These are phyloP conservation scores for Pseudotriccus pelzelni DNA, from an alignment of 2,797 vertebrate species.

Conservation along the genomic window DNA sequence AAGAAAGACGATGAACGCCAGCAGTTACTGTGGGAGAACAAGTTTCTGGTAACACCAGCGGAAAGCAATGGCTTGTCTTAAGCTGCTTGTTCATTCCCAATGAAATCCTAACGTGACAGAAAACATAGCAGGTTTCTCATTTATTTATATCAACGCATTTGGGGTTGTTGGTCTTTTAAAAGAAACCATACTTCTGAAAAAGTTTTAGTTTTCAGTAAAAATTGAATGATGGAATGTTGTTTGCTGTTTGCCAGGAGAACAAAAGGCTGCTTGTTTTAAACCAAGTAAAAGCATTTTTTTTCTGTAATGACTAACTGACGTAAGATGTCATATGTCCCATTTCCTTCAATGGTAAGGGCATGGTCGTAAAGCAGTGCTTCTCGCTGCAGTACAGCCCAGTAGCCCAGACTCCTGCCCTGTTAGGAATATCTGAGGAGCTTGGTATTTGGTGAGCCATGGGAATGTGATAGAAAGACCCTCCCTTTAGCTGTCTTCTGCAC, in stretches of 20 bases:
- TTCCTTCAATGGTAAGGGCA: background rate
- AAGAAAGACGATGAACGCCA: background rate
- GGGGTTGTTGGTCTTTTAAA: background rate
- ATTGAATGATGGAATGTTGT: background rate
- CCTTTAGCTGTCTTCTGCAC: background rate
- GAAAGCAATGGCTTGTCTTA: background rate
- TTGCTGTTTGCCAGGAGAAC: background rate
- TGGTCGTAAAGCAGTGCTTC: background rate
- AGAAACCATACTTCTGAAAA: background rate
- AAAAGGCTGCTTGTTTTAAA: background rate
- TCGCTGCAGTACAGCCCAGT: accelerated
- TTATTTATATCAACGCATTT: background rate
- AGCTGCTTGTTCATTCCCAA: accelerated
- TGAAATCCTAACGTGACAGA: accelerated
- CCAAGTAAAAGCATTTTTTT: background rate
- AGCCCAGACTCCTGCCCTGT: accelerated
- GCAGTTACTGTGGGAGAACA: accelerated
- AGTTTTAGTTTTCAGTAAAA: background rate
- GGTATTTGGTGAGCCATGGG: background rate
- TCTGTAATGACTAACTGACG: background rate
- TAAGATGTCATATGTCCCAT: background rate
- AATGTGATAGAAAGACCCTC: background rate
- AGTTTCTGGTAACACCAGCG: background rate
- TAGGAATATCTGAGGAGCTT: background rate
- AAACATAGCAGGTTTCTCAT: background rate